Percentiles rank a stretch among this genome's conserved stretches.
Evolutionary conservation across 2,113 vertebrate species (phyloP).

Genomic region (Oriolus oriolus): DNA sequence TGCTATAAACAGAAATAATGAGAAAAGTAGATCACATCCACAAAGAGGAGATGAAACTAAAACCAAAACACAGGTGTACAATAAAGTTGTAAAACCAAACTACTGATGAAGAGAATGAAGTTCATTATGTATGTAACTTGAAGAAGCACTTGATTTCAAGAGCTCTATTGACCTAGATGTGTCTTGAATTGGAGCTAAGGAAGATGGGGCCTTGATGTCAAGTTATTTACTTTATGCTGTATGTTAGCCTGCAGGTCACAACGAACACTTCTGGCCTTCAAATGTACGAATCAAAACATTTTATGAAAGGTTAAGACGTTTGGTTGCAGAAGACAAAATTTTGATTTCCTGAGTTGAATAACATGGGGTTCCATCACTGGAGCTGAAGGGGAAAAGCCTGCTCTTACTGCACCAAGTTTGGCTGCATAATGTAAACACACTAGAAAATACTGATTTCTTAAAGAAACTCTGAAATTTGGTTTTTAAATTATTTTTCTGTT

Average conservation of each 20-base stretch:
- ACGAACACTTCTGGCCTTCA: not conserved
- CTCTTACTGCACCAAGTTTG: not conserved
- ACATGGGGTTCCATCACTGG: not conserved
- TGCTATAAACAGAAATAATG: not conserved
- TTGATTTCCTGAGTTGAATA: not conserved
- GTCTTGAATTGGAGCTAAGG: not conserved
- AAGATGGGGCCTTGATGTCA: not conserved
- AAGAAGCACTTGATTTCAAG: not conserved
- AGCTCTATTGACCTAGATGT: not conserved
- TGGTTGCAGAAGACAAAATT: not conserved
- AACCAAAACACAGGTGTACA: not conserved
- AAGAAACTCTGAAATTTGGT: not conserved
- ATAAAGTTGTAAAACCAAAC: not conserved
- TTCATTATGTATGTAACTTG: not conserved
- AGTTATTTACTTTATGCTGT: not conserved
- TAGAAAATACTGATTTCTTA: not conserved
- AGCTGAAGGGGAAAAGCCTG: not conserved
- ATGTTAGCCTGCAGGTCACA: not conserved
- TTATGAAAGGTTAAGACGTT: not conserved
- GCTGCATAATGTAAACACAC: not conserved
- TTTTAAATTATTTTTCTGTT: not conserved
- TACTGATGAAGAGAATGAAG: not conserved
- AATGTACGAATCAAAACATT: not conserved
- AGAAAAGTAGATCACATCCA: not conserved
- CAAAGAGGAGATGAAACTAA: not conserved